Evolutionary conservation across 2,888 invertebrate genomes (phyloP).

Genomic region (Lycophotia porphyrea): DNA sequence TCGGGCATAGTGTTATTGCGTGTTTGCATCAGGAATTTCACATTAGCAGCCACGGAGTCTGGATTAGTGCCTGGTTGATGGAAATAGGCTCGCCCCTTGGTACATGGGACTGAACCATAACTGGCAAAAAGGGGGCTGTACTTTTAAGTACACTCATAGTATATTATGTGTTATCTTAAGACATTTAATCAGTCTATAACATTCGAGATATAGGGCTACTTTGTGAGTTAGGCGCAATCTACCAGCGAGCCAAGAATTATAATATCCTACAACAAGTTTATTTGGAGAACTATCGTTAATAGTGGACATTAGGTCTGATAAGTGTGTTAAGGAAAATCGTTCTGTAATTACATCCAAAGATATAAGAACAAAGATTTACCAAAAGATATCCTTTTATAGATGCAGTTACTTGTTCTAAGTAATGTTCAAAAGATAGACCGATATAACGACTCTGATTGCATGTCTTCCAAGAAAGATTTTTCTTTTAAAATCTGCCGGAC

Average conservation of each 20-base stretch:
- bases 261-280: neutral
- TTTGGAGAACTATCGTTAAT: neutral
- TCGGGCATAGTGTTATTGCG: neutral
- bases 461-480: slow-evolving; percentile 2
- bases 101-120: neutral
- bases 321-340: slow-evolving; percentile 15
- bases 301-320: neutral
- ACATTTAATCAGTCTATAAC: neutral
- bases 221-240: neutral
- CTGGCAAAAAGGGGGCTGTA: neutral
- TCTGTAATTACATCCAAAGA: neutral
- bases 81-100: neutral
- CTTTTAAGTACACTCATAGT: neutral
- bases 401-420: slow-evolving; percentile 3
- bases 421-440: neutral
- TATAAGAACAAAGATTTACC: slow-evolving; percentile 16
- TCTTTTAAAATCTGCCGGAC: slow-evolving; percentile 7
- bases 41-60: neutral
- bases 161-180: neutral
- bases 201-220: neutral
- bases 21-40: neutral
- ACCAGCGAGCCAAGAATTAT: neutral
- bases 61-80: neutral
- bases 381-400: neutral
- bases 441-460: slow-evolving; percentile 1